Base-by-base conservation (phyloP, 2,888 invertebrate species). In the Nomada fucata region DNA sequence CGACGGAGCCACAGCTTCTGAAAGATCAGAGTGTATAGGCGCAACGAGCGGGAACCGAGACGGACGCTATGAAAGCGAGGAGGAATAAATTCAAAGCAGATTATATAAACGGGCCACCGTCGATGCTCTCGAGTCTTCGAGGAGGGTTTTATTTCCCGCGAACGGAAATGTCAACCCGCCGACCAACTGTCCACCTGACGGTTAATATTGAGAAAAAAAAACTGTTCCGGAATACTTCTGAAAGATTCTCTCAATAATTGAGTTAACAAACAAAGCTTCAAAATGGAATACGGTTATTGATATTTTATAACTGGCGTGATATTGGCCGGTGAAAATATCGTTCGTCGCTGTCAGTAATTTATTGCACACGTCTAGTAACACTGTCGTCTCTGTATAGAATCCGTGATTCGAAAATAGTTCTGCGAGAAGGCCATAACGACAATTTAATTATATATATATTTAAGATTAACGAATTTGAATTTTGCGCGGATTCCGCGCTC, bases 11-110 rank as follows among this genome's bases (percentile, higher is more conserved):
- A 57, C n/a, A 71, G 79, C 64, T 72, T 65, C 53, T 73, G 77
- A 79, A 70, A 81, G 74, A 85, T 85, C 75, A 83, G 74, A 83
- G 83, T 74, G 76, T 68, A 83, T 79, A 74, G 55, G 47, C 18
- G 76, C 65, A 20, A 53, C 71, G 53, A 42, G 55, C 53, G 64
- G n/a, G 82, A 70, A 57, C 82, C 36, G 78, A 75, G 64, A 29
- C 75, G 79, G 72, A 70, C 76, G 86, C 83, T 83, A 85, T 88
- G 86, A 85, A 84, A 79, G 79, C 79, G 63, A 42, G 76, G 83
- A 83, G 69, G 84, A 44, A 83, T 73, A 65, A 86, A 88, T 89
- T 86, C 86, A 82, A 88, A 89, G 89, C 83, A 82, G 80, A 77
- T 85, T 85, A 88, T 88, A 82, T 85, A 89, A 88, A n/a, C 88